Conservation (phyloP, 2,888 invertebrate species). For the Eueremaeus valkanovi region DNA sequence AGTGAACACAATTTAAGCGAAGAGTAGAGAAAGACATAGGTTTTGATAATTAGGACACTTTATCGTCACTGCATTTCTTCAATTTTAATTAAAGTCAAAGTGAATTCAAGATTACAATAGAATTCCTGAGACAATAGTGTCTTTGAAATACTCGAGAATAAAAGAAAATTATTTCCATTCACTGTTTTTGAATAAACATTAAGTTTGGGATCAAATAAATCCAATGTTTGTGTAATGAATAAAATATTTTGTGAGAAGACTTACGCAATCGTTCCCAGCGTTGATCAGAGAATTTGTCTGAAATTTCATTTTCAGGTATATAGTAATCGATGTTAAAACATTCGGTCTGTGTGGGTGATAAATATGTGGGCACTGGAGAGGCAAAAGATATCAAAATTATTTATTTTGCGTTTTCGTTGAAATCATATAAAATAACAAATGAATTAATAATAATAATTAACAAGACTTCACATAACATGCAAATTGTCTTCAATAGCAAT, state of each 20-base stretch:
- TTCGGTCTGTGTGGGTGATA: constrained; percentile 79
- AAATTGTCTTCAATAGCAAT: not conserved
- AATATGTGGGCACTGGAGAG: constrained; percentile 50
- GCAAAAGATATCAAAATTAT: constrained; percentile 27
- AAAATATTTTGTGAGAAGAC: constrained; percentile 53
- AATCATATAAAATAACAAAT: not conserved
- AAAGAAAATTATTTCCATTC: constrained; percentile 25
- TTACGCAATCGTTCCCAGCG: constrained; percentile 78
- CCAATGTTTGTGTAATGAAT: not conserved
- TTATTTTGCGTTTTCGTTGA: not conserved
- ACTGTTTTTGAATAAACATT: not conserved
- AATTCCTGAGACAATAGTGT: not conserved
- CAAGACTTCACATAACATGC: not conserved
- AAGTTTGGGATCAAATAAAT: too few relatives aligned
- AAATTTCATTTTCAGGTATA: constrained; percentile 78
- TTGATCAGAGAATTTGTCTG: constrained; percentile 71
- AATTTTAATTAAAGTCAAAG: not conserved
- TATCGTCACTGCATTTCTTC: too few relatives aligned
- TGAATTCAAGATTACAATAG: not conserved
- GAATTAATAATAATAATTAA: not conserved
- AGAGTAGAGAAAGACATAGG: too few relatives aligned
- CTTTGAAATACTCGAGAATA: not conserved
- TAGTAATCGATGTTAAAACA: constrained; percentile 93
- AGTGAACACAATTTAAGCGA: too few relatives aligned
- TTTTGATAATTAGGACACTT: too few relatives aligned